These are phyloP conservation scores for Lemur catta DNA, from an alignment of 2,797 vertebrate genomes.

Conservation along the genomic window DNA sequence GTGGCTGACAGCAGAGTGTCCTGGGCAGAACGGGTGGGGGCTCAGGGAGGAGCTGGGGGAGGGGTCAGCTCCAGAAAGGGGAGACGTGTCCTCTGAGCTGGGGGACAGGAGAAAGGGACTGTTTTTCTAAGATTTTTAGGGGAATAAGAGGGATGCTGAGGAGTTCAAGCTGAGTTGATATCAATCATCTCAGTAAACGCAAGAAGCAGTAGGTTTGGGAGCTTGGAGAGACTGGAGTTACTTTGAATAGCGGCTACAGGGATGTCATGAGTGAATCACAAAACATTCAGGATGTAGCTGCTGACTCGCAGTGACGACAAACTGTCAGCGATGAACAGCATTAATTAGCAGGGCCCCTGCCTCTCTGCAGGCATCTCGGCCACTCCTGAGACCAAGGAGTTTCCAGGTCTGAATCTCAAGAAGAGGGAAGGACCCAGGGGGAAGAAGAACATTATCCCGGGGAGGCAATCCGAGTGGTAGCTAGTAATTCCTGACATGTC, in stretches of 20 bases:
- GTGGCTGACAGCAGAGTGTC: not conserved
- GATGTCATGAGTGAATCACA: not conserved
- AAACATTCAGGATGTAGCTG: not conserved
- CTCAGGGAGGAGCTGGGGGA: not conserved
- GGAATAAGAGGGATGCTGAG: not conserved
- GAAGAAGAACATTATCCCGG: not conserved
- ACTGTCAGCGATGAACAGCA: too few species aligned
- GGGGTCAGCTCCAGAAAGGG: not conserved
- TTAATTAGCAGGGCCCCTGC: not conserved
- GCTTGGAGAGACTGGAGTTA: not conserved
- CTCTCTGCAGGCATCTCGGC: not conserved
- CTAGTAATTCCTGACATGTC: not conserved
- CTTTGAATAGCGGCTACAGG: not conserved
- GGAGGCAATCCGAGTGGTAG: not conserved
- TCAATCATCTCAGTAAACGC: not conserved
- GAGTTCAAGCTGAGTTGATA: fast-evolving
- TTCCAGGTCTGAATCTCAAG: not conserved
- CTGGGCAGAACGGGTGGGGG: not conserved
- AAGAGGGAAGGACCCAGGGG: not conserved
- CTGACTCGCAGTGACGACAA: fast-evolving
- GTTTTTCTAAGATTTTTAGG: not conserved
- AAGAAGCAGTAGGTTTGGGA: fast-evolving
- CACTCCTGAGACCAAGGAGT: not conserved
- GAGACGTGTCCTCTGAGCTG: fast-evolving
- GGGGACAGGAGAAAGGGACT: not conserved